A percentile compares a stretch with the other conserved stretches of the same genome.
Evolutionary conservation across 2,113 vertebrate genomes (phyloP).

Genomic region (Bostrychus sinensis): DNA sequence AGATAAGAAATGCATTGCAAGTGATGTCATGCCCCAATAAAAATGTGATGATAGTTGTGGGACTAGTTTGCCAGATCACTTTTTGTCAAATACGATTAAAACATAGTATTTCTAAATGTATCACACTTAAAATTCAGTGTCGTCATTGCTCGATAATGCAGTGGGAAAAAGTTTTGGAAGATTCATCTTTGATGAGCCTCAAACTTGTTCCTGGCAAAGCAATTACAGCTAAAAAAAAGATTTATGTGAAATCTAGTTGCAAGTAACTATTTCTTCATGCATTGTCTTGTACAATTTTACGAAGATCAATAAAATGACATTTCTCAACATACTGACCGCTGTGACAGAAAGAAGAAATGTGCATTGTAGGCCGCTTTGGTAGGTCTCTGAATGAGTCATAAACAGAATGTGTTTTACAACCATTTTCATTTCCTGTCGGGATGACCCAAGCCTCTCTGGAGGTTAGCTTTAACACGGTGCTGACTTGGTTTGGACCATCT

Average conservation of each 20-base stretch:
- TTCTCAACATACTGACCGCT: not conserved
- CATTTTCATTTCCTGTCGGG: slow-evolving; percentile 70
- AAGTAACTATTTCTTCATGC: not conserved
- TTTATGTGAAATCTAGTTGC: not conserved
- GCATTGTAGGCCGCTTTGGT: not conserved
- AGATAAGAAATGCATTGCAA: not conserved
- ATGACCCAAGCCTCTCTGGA: slow-evolving; percentile 58
- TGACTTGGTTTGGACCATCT: slow-evolving; percentile 43
- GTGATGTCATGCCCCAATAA: not conserved
- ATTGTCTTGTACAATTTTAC: not conserved
- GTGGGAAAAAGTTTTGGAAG: not conserved
- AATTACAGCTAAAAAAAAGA: not conserved
- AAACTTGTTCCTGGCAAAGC: not conserved
- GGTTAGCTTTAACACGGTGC: slow-evolving; percentile 47
- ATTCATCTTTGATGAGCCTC: not conserved
- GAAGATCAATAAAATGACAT: not conserved
- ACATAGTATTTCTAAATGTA: not conserved
- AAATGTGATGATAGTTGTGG: not conserved
- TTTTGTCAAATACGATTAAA: not conserved
- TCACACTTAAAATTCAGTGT: not conserved
- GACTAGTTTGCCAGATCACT: not conserved
- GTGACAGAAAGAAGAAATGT: not conserved
- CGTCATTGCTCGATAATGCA: not conserved
- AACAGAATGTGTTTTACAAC: slow-evolving; percentile 58
- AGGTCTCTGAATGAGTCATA: slow-evolving; percentile 62